Base-by-base conservation (phyloP, 2,888 invertebrate genomes). In the Eustalomyia histrio region DNA sequence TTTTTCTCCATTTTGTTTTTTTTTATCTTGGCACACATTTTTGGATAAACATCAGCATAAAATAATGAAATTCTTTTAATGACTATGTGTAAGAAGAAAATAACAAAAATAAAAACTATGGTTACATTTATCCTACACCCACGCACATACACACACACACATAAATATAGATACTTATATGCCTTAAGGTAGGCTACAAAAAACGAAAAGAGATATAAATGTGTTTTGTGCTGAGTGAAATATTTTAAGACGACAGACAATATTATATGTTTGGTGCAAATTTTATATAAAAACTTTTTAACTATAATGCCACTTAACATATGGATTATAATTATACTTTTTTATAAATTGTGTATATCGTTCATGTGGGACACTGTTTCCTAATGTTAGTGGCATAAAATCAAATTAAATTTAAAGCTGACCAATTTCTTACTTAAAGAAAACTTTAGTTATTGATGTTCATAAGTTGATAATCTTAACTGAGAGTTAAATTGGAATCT, bases 251-350 rank as follows among this genome's bases (percentile, higher is more conserved):
- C 47, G 57, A 43, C 53, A 58, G 57, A 43, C 53, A 58, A 71
- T n/a, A 58, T 65, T 65, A 57, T 50, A 17, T 47, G 39, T 58
- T 14, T 21, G 9, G 52, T 50, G n/a, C 50, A 58, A 33, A 12
- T 65, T 58, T 63, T 43, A 29, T 47, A 55, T 14, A n/a, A 61
- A 33, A 74, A 81, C 50, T 78, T 81, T 80, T 71, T 78, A 81
- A 81, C 78, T 81, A 81, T 78, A 43, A 81, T 78, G 74, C 81
- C 60, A 81, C 78, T 81, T 81, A 78, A 74, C 78, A 74, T 73
- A 61, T 76, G 69, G 69, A 78, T 65, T 78, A 65, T 71, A 78
- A 43, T 65, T 60, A 81, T 73, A 76, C 73, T 76, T 67, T 60
- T 33, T 67, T 55, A 55, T 67, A 47, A 47, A 47, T n/a, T n/a